Percentiles rank a stretch among this genome's conserved stretches.
Evolutionary conservation across 2,113 vertebrate genomes (phyloP).

Genomic region (Sminthopsis crassicaudata): DNA sequence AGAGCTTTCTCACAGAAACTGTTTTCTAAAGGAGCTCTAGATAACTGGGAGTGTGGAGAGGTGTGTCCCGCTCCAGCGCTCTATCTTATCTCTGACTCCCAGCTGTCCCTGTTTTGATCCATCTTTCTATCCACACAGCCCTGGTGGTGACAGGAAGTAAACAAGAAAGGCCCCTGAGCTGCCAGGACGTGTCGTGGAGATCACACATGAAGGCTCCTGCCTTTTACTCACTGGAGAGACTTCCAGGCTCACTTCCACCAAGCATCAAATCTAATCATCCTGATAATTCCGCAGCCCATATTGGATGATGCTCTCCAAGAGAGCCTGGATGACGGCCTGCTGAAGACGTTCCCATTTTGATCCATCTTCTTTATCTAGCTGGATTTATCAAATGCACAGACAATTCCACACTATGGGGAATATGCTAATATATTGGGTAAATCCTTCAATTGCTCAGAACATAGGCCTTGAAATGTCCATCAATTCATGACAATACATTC

Average conservation of each 20-base stretch:
- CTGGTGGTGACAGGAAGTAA: not conserved
- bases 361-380: not conserved
- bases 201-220: not conserved
- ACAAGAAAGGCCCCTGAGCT: not conserved
- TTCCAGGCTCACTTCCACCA: not conserved
- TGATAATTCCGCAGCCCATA: not conserved
- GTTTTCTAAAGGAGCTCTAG: not conserved
- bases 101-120: not conserved
- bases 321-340: not conserved
- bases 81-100: not conserved
- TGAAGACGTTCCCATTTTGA: not conserved
- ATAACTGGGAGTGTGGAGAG: not conserved
- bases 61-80: not conserved
- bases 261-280: not conserved
- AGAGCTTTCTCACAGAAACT: not conserved
- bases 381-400: not conserved
- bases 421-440: not conserved
- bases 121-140: not conserved
- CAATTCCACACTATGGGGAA: not conserved
- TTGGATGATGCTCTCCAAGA: not conserved
- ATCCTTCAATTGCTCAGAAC: not conserved
- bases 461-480: not conserved
- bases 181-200: not conserved
- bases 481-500: not conserved
- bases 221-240: not conserved